Base-by-base conservation (phyloP, 2,888 invertebrate species). In the Drosophila multiciliata region DNA sequence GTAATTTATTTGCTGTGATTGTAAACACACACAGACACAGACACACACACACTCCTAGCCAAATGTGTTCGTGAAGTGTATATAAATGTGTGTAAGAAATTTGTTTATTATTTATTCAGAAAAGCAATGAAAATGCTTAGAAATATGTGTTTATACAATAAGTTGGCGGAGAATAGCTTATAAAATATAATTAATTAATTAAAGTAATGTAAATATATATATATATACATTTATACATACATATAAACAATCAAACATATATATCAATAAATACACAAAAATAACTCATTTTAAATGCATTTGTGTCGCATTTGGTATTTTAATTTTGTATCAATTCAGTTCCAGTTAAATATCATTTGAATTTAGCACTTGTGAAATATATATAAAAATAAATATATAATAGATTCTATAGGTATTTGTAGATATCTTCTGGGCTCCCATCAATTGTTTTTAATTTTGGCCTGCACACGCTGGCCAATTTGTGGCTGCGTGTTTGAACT, bases 1-100 rank as follows among this genome's bases (percentile, higher is more conserved):
- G 75, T 73, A 73, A 78, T 78, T 69, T 77, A 79, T 89, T 75
- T 89, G 91, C 91, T 89, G 89, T 90, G 91, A 89, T 90, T 86
- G 84, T 72, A 74, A 45, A 80, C 80, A 69, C 53, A 49, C 64
- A 63, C 20, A 11, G 15, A 20, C 38, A 23, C 38, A 57, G 58
- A 50, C 52, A 45, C 75, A 52, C 29, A 69, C 48, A 45, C 40
- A 8, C 72, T 23, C 23, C 2, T 23, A 90, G 91, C 90, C 90
- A 86, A 75, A 65, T 48, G 40, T 54, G 38, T 38, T 26, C 17
- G 58, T 32, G 40, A 52, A 26, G 15, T 53, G 55, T 75, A 40
- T 36, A 49, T 35, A 29, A 35, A 32, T 65, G 68, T 80, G n/a
- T 26, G 60, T 64, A 70, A 58, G 66, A 54, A 60, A 65, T 59